Evolutionary conservation across 2,113 vertebrate species (phyloP), one percentile per base, ranked within the genome.

Genomic region (Piliocolobus tephrosceles): DNA sequence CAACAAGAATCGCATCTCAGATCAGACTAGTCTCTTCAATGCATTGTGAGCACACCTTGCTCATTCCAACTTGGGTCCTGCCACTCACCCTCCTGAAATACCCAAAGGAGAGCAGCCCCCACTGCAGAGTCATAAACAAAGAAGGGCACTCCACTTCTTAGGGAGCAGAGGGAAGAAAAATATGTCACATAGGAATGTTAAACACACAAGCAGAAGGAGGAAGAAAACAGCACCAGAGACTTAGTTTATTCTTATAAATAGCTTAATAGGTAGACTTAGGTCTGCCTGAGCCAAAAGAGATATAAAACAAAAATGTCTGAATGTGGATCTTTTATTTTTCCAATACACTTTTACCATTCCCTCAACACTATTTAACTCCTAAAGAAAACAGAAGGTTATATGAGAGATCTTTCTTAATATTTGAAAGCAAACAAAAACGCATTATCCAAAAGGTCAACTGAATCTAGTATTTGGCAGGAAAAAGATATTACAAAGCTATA

Each of bases 401-500:
- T 52, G 80, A 94, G 78, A 95, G 94, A 83, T 90, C 43, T 95
- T 91, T 55, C 86, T 95, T 52, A 96, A 94, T 88, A 96, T 95
- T 45, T 76, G 50, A 97, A 91, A 95, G 96, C 95, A 98, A 97
- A 96, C 78, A 93, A 73, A 97, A 96, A 66, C 17, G 61, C 47
- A 92, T 93, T 94, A 94, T 68, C 85, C 17, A 84, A 97, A 98
- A 98, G 94, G 94, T 96, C 97, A 96, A 75, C 40, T 66, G 64
- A 81, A 96, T 94, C 52, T 20, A 83, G 38, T 17, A 35, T 23
- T 93, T 95, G 57, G 93, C 78, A 87, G 92, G 52, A 97, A 95
- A 83, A 97, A 95, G 82, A 93, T 75, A 91, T 83, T 86, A 75
- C 58, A 88, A 35, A 94, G 83, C 55, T 43, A 13, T 70, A 81